Evolutionary conservation across 2,797 vertebrate species (phyloP).

Genomic region (Trematomus bernacchii): DNA sequence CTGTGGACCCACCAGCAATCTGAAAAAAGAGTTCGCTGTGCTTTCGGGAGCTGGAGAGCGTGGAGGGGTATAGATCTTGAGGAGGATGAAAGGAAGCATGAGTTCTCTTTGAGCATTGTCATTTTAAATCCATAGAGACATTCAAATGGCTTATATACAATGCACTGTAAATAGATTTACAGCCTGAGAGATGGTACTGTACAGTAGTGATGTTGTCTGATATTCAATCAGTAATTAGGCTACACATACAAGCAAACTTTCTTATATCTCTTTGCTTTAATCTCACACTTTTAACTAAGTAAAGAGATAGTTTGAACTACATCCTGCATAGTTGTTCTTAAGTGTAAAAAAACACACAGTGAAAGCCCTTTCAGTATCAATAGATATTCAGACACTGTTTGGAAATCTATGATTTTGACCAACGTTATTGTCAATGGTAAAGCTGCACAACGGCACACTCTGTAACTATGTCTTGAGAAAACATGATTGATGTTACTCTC

Average conservation of each 20-base stretch:
- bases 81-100: slow-evolving; percentile 37
- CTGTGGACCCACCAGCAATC: slow-evolving; percentile 14
- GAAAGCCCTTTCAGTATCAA: not conserved
- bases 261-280: not conserved
- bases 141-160: slow-evolving; percentile 8
- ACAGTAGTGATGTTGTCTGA: slow-evolving; percentile 7
- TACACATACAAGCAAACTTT: not conserved
- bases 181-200: not conserved
- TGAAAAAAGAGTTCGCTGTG: slow-evolving; percentile 47
- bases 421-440: not conserved
- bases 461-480: not conserved
- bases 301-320: not conserved
- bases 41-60: slow-evolving; percentile 20
- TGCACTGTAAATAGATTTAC: slow-evolving; percentile 21
- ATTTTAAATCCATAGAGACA: slow-evolving; percentile 16
- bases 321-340: slow-evolving; percentile 1
- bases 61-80: slow-evolving; percentile 23
- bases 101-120: slow-evolving; percentile 30
- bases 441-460: not conserved
- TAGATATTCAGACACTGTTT: slow-evolving; percentile 8
- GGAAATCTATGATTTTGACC: slow-evolving; percentile 13
- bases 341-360: slow-evolving; percentile 2
- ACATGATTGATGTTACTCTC: not conserved
- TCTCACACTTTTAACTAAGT: not conserved
- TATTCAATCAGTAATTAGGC: slow-evolving; percentile 18